Base-by-base conservation (phyloP, 2,888 invertebrate genomes). In the Apotomis capreana region DNA sequence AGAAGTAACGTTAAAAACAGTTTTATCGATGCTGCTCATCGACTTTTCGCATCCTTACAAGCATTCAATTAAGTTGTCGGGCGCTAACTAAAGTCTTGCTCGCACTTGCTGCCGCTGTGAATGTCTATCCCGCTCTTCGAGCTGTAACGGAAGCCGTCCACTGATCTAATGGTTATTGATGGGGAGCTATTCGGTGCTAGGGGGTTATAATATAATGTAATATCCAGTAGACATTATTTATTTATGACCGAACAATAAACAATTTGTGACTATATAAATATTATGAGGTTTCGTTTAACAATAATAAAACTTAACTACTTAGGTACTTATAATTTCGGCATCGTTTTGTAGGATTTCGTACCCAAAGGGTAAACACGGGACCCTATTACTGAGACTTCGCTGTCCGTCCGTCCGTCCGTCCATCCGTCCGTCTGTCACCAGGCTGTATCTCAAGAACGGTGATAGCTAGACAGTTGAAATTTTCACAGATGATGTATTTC, bases 61-160 rank as follows among this genome's bases (percentile, higher is more conserved):
- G 73, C 74, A 79, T 91, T 89, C 89, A 90, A 92, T 92, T 90
- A 90, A 91, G 90, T 89, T 89, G 90, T 91, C 84, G 84, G 84
- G 83, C 84, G 79, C 74, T 73, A 74, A 68, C 64, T 68, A 69
- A 73, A 55, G 63, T 87, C 84, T 79, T 82, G 70, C 73, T 87
- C 79, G 55, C 71, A 73, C 81, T 10, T 57, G 5, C 3, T 0
- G 13, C 5, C 13, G 40, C 12, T 4, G 46, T 3, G 72, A 83
- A 74, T 65, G 13, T 69, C 74, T 68, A 44, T 87, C 86, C 77
- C 85, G 60, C 60, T 88, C 86, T 46, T 62, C 55, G 80, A 51
- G 60, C 76, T 70, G 81, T 82, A 89, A 90, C 90, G 90, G 91
- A 90, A 91, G 89, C 88, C 83, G 79, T 81, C 81, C 79, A 80